These are phyloP conservation scores for Tragelaphus scriptus DNA, from an alignment of 2,113 vertebrate genomes.

Conservation along the genomic window DNA sequence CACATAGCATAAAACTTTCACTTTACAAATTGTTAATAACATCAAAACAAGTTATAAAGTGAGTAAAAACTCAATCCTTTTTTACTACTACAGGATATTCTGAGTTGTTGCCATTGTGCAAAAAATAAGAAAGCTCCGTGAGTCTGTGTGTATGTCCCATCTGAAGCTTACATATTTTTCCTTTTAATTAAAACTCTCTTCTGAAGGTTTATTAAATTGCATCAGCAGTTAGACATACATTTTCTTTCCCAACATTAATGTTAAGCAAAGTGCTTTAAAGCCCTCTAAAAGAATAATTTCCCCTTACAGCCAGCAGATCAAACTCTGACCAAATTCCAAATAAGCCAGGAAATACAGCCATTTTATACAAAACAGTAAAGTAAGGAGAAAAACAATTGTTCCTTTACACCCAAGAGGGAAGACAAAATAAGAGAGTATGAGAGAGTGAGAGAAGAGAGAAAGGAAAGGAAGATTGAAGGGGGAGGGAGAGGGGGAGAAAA, in stretches of 20 bases:
- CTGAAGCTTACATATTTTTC: background rate
- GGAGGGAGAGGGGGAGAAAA: slow-evolving; percentile 64
- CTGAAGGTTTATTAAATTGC: slow-evolving; percentile 26
- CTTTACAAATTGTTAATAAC: background rate
- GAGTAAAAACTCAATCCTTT: background rate
- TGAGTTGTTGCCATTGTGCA: background rate
- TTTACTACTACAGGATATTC: background rate
- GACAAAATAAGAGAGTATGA: background rate
- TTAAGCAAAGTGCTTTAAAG: slow-evolving; percentile 42
- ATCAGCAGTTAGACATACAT: slow-evolving; percentile 43
- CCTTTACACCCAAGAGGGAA: background rate
- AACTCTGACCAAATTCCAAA: background rate
- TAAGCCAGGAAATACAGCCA: slow-evolving; percentile 34
- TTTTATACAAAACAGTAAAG: slow-evolving; percentile 39
- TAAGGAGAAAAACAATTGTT: slow-evolving; percentile 6
- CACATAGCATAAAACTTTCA: background rate
- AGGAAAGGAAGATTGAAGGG: background rate
- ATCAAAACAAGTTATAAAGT: background rate
- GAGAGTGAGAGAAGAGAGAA: background rate
- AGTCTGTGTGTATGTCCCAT: background rate
- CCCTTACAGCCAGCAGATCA: slow-evolving; percentile 31
- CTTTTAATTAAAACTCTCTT: slow-evolving; percentile 23
- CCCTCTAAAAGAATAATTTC: slow-evolving; percentile 49
- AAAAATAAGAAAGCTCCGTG: background rate
- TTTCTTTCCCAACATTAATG: slow-evolving; percentile 20